phyloP scores from a whole-genome alignment of 2,888 invertebrate genomes.

The Mystacides longicornis region DNA sequence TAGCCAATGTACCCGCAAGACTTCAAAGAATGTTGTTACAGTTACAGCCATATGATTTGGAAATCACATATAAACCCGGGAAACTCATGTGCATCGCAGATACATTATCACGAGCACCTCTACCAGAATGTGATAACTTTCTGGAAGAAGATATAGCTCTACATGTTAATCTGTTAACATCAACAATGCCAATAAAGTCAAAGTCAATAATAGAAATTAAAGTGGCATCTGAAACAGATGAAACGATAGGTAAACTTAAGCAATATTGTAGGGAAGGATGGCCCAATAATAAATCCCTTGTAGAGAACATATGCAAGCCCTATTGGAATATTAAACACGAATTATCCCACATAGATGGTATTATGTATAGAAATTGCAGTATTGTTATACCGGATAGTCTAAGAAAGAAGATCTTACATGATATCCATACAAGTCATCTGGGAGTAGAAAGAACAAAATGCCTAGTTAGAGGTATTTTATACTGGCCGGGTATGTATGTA shows the following conservation, averaged over 20 bases:
- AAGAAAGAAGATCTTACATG: constrained; percentile 19
- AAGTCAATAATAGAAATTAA: background rate
- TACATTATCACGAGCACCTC: constrained; percentile 19
- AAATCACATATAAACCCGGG: constrained; percentile 17
- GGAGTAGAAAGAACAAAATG: constrained; percentile 25
- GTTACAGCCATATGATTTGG: constrained; percentile 25
- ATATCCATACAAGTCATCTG: constrained; percentile 25
- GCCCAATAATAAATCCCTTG: background rate
- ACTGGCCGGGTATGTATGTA: constrained; percentile 26
- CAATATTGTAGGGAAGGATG: background rate
- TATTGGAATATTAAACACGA: constrained; percentile 4
- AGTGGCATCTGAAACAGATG: background rate
- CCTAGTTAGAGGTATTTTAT: constrained; percentile 27
- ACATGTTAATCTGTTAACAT: background rate
- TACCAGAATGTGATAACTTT: background rate
- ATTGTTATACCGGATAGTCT: constrained; percentile 23
- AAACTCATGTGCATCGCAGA: constrained; percentile 20
- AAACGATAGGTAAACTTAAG: background rate
- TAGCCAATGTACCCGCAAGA: constrained; percentile 23
- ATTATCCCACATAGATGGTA: background rate
- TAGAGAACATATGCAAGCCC: background rate
- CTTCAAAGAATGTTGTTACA: constrained; percentile 28
- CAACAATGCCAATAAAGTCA: background rate
- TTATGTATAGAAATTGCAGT: constrained; percentile 22
- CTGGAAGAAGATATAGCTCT: constrained; percentile 1